These are phyloP conservation scores for Clupea harengus DNA, from an alignment of 2,113 vertebrate species.

Conservation along the genomic window DNA sequence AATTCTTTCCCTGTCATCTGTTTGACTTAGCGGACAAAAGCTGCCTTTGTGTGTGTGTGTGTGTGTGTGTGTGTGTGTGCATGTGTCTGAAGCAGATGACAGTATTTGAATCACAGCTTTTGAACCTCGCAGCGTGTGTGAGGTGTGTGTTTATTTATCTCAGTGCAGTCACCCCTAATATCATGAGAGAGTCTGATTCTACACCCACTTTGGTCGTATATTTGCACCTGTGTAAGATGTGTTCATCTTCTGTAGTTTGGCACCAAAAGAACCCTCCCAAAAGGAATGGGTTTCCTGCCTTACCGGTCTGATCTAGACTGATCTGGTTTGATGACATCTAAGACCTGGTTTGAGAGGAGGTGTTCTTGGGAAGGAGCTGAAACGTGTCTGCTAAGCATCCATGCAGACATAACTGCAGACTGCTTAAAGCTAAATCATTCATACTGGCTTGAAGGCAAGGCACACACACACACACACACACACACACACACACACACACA, in stretches of 20 bases:
- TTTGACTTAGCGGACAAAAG: constrained; percentile 10
- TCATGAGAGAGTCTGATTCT: neutral
- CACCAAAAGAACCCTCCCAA: neutral
- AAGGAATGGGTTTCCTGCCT: neutral
- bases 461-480: neutral
- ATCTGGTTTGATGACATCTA: neutral
- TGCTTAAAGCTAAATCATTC: constrained; percentile 18
- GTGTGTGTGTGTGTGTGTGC: neutral
- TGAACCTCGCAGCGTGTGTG: constrained; percentile 1
- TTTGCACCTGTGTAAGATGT: neutral
- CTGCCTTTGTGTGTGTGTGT: neutral
- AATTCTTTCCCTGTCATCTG: neutral
- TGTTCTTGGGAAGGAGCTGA: neutral
- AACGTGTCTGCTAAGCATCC: neutral
- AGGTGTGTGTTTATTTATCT: neutral
- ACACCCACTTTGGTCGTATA: neutral
- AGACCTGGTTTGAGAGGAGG: neutral
- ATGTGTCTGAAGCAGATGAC: constrained; percentile 15
- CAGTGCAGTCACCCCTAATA: neutral
- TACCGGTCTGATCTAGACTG: neutral
- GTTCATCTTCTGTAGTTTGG: neutral
- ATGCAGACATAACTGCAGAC: neutral
- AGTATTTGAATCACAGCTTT: neutral
- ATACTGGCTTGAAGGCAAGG: neutral
- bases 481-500: neutral